Evolutionary conservation across 2,888 invertebrate genomes (phyloP).

Genomic region (Pristionchus exspectatus): DNA sequence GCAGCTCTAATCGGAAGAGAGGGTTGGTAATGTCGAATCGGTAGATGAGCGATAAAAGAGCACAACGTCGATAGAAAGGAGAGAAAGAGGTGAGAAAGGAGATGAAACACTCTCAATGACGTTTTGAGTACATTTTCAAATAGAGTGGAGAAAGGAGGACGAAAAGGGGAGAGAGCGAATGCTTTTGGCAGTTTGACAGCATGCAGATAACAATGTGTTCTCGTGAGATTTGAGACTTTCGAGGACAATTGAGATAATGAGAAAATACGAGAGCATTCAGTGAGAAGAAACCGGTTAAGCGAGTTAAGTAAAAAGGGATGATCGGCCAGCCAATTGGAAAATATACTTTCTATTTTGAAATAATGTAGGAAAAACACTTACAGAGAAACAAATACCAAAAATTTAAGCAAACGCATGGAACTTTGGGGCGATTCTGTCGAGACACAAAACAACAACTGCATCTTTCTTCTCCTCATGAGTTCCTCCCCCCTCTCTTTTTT

Average conservation of each 20-base stretch:
- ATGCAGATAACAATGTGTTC: not conserved
- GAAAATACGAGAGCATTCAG: not conserved
- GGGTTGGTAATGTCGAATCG: not conserved
- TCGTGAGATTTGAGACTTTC: not conserved
- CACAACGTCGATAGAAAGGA: not conserved
- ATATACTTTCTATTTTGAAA: not conserved
- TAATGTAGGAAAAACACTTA: not conserved
- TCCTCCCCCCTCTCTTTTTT: not conserved
- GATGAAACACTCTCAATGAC: conserved; percentile 29
- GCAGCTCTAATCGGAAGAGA: not conserved
- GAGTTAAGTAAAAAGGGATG: not conserved
- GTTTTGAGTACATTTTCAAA: conserved; percentile 35
- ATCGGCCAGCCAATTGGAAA: not conserved
- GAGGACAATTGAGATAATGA: not conserved
- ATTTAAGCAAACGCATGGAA: not conserved
- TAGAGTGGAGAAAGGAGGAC: not conserved
- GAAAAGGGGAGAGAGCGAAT: not conserved
- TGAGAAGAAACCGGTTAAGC: not conserved
- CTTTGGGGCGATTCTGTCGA: not conserved
- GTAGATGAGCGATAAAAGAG: not conserved
- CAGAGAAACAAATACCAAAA: not conserved
- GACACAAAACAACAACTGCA: not conserved
- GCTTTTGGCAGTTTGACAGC: conserved; percentile 31
- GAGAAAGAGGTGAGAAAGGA: conserved; percentile 33
- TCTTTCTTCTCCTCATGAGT: not conserved